A percentile compares a stretch with the other conserved stretches of the same genome.
phyloP scores from a whole-genome alignment of 2,888 invertebrate genomes.

The Drosophila quinaria region DNA sequence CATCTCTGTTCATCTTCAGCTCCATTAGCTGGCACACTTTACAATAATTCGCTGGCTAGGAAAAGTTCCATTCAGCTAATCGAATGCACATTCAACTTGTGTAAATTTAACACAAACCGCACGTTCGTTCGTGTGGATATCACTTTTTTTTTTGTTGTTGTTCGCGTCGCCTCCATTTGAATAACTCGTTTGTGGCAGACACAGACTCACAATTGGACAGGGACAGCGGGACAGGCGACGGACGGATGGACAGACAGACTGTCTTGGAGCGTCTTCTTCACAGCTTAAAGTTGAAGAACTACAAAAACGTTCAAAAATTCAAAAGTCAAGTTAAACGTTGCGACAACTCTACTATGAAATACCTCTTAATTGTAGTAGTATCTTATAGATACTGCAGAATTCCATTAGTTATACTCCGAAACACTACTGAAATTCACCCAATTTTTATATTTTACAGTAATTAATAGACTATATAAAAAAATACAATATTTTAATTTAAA shows the following conservation, averaged over 20 bases:
- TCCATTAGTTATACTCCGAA: no score
- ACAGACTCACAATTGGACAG: slow-evolving; percentile 53
- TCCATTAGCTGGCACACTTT: slow-evolving; percentile 35
- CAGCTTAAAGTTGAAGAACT: slow-evolving; percentile 54
- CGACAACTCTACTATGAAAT: slow-evolving; percentile 25
- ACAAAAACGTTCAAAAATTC: slow-evolving; percentile 53
- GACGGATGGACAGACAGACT: slow-evolving; percentile 1
- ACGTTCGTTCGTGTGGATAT: slow-evolving; percentile 48
- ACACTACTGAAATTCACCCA: no score
- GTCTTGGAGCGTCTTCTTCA: slow-evolving; percentile 60
- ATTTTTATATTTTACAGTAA: no score
- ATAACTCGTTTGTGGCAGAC: slow-evolving; percentile 74
- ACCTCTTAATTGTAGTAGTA: slow-evolving; percentile 21
- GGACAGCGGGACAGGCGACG: neutral
- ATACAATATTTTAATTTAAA: no score
- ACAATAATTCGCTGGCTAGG: slow-evolving; percentile 35
- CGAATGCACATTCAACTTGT: slow-evolving; percentile 60
- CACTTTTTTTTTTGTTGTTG: slow-evolving; percentile 12
- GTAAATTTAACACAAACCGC: slow-evolving; percentile 48
- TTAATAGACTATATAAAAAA: no score
- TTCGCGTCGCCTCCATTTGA: slow-evolving; percentile 62
- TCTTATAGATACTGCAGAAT: neutral
- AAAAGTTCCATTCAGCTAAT: slow-evolving; percentile 69
- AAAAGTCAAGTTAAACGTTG: slow-evolving; percentile 37
- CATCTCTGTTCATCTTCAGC: no score